Base-by-base conservation (phyloP, 2,888 invertebrate species). In the Luffia ferchaultella region DNA sequence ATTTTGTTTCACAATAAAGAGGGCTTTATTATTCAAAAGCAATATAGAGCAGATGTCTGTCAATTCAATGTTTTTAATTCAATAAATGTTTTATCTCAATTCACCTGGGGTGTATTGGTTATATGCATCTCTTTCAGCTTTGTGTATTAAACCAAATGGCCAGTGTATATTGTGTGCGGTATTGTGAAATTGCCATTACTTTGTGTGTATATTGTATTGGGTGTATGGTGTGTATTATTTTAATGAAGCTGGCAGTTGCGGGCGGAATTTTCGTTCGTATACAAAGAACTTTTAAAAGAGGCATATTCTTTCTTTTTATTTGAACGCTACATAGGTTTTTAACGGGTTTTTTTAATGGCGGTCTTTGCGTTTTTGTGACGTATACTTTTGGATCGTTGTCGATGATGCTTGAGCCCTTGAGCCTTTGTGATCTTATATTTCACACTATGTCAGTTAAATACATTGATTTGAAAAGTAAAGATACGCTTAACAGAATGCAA, bases 121-220 rank as follows among this genome's bases (percentile, higher is more conserved):
- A n/a, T n/a, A n/a, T n/a, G 5, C 30, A 12, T 30, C 30, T 30
- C 30, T 30, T 12, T 30, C 30, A 12, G 30, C 30, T 30, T 30
- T 30, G 30, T 30, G 30, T 3, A 7, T 3, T 7, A 30, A 7
- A 3, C 3, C 30, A 30, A 30, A 30, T 12, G 30, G 30, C 30
- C 30, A 30, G 30, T 30, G n/a, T n/a, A n/a, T n/a, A n/a, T n/a
- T n/a, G n/a, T n/a, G 30, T 12, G 30, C 46, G 58, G 55, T 61
- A 66, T 67, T 68, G 73, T 68, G 64, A 71, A 60, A 74, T 73
- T 73, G 67, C 72, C 74, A 75, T 77, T 75, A 72, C 71, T 72
- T 71, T 75, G 73, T 73, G 67, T 66, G 67, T 62, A 58, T 60
- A 68, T 63, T 60, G 62, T 55, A 46, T 20, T 41, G 56, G 49